Conservation (phyloP, 1,140 invertebrate species). For the Philotrypesis tridentata region DNA sequence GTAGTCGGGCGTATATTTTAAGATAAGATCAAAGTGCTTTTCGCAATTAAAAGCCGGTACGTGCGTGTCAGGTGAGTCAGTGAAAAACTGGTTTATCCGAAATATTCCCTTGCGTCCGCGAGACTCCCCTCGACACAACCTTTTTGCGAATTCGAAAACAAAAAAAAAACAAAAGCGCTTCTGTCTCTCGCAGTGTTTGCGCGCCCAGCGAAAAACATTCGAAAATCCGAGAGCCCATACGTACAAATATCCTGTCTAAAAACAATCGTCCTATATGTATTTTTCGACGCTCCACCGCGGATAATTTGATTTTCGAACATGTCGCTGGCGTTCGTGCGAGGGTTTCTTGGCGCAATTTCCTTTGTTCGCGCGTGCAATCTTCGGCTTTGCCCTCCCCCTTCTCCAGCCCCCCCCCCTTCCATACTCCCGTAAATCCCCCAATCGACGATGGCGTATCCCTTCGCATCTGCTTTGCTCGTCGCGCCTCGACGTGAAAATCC, state of each 20-base stretch:
- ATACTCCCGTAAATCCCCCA: constrained; percentile 43
- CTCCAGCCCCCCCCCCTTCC: too few relatives aligned
- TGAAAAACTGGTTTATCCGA: too few relatives aligned
- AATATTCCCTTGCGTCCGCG: too few relatives aligned
- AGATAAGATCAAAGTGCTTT: too few relatives aligned
- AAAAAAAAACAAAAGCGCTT: too few relatives aligned
- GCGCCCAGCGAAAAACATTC: background rate
- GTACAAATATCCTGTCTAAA: background rate
- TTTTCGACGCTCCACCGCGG: background rate
- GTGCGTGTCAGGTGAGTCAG: too few relatives aligned
- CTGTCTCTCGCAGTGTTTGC: too few relatives aligned
- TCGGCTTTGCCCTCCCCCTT: constrained; percentile 36
- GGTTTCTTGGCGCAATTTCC: constrained; percentile 36
- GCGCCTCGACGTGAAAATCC: constrained; percentile 27
- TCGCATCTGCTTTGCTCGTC: background rate
- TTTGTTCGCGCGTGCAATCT: constrained; percentile 40
- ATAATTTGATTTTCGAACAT: constrained; percentile 42
- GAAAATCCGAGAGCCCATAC: background rate
- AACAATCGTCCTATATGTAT: constrained; percentile 10
- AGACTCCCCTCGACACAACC: too few relatives aligned
- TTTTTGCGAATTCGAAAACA: too few relatives aligned
- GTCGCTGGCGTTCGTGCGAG: background rate
- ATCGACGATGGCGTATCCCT: constrained; percentile 22
- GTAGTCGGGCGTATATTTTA: too few relatives aligned
- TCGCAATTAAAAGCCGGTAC: too few relatives aligned